These are phyloP conservation scores for Phragmatobia fuliginosa DNA, from an alignment of 2,888 invertebrate genomes.

Conservation along the genomic window DNA sequence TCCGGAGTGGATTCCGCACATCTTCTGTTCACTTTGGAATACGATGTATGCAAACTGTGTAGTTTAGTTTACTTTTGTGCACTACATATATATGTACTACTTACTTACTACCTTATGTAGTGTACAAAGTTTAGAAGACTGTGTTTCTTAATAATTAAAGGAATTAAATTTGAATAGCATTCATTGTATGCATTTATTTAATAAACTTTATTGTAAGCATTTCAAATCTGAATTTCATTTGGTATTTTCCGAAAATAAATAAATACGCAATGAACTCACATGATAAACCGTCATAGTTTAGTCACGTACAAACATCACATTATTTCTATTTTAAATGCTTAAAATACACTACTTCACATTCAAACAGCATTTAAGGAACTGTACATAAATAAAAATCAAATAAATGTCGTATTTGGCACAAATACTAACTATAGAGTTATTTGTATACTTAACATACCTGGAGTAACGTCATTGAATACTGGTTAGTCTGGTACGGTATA, in stretches of 20 bases:
- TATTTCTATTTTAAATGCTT: conserved; percentile 29
- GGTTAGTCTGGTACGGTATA: conserved; percentile 32
- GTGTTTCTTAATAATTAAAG: neutral
- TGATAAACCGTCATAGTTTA: conserved; percentile 25
- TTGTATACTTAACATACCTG: conserved; percentile 21
- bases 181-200: too few species aligned
- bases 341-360: conserved; percentile 24
- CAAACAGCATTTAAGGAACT: conserved; percentile 26
- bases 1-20: conserved; percentile 55
- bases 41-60: conserved; percentile 43
- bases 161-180: conserved; percentile 27
- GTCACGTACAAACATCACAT: conserved; percentile 36
- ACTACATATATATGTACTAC: neutral
- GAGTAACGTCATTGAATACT: conserved; percentile 34
- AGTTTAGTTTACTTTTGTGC: conserved; percentile 15
- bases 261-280: conserved; percentile 37
- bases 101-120: too few species aligned
- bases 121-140: neutral
- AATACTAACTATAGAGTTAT: neutral
- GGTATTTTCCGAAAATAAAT: conserved; percentile 33
- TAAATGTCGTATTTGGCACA: neutral
- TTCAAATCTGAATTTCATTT: neutral
- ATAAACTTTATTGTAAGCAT: neutral
- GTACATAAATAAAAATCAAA: conserved; percentile 12
- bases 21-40: conserved; percentile 44